phyloP scores from a whole-genome alignment of 2,888 invertebrate species.

The Lumbricus terrestris region DNA sequence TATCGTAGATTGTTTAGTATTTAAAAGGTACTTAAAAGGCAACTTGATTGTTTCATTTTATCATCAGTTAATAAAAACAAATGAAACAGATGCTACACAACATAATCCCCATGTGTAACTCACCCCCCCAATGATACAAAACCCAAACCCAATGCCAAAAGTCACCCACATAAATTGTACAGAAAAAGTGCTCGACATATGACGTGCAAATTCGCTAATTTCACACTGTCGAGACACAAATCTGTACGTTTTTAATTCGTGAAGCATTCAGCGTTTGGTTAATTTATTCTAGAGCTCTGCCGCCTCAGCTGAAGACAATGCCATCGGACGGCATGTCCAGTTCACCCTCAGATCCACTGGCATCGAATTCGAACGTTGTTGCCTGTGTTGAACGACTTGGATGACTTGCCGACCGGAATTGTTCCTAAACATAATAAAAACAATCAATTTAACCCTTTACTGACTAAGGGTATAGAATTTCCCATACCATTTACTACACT shows the following conservation, averaged over 20 bases:
- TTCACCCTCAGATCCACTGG: conserved; percentile 24
- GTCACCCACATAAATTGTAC: neutral
- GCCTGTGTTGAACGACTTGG: conserved; percentile 8
- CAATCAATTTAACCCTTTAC: neutral
- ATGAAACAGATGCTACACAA: neutral
- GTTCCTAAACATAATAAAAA: conserved; percentile 17
- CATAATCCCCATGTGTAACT: neutral
- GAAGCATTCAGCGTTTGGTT: neutral
- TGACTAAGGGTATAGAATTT: no score
- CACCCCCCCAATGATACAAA: no score
- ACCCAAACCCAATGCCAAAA: neutral
- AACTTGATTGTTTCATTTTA: neutral
- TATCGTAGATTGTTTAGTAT: no score
- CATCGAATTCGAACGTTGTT: conserved; percentile 21
- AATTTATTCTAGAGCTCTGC: neutral
- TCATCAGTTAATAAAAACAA: neutral
- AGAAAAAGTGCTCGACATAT: neutral
- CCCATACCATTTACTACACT: no score
- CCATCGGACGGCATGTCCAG: conserved; percentile 16
- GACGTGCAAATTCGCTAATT: neutral
- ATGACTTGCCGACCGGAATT: neutral
- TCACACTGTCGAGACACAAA: neutral
- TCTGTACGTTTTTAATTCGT: neutral
- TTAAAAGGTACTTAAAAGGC: neutral
- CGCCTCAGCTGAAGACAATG: neutral